phyloP scores from a whole-genome alignment of 2,797 vertebrate genomes.

The Phoxinus dragarum region DNA sequence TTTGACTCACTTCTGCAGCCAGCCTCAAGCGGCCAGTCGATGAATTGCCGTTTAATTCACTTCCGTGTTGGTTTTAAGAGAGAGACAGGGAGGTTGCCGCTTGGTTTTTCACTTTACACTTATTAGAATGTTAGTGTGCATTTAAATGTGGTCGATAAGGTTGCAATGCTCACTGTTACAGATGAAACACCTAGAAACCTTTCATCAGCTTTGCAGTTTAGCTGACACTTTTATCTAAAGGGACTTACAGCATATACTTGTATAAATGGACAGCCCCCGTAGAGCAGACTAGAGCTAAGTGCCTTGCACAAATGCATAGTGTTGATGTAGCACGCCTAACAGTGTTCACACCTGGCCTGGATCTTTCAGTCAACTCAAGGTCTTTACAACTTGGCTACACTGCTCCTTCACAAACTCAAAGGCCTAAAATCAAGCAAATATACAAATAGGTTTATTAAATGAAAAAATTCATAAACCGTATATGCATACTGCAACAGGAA shows the following conservation, averaged over 20 bases:
- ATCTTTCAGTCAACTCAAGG: background rate
- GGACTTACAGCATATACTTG: background rate
- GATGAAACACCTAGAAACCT: background rate
- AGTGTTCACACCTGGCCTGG: background rate
- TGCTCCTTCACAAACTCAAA: background rate
- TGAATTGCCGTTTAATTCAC: no score
- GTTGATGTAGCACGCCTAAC: constrained; percentile 2
- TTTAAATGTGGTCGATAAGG: constrained; percentile 2
- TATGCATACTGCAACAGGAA: no score
- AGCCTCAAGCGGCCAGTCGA: no score
- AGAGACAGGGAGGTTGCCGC: no score
- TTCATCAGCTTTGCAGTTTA: background rate
- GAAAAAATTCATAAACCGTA: no score
- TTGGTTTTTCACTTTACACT: background rate
- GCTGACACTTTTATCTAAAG: background rate
- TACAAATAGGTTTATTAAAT: background rate
- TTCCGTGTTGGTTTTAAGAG: no score
- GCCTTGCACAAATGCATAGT: background rate
- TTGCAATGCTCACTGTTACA: background rate
- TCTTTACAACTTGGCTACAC: background rate
- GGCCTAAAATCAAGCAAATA: background rate
- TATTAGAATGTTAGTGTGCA: constrained; percentile 13
- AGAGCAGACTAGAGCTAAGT: background rate
- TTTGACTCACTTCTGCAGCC: no score
- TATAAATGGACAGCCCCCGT: background rate